Evolutionary conservation across 2,888 invertebrate genomes (phyloP).

Genomic region (Leucoma salicis): DNA sequence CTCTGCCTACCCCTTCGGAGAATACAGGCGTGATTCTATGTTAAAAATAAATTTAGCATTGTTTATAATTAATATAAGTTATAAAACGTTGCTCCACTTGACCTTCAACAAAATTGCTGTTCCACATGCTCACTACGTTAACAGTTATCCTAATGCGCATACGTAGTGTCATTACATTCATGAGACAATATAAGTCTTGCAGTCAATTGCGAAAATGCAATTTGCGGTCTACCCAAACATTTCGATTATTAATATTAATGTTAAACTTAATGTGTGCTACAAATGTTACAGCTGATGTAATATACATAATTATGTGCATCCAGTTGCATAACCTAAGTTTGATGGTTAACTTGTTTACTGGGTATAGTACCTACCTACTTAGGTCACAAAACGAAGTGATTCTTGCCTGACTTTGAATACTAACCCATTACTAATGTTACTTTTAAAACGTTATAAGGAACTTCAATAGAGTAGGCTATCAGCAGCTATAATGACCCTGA

Average conservation of each 20-base stretch:
- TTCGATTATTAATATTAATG: conserved; percentile 16
- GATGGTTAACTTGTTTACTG: no score
- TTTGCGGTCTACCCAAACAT: conserved; percentile 20
- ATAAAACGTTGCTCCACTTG: conserved; percentile 23
- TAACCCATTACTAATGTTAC: no score
- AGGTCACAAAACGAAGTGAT: no score
- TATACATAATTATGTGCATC: neutral
- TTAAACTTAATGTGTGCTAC: conserved; percentile 10
- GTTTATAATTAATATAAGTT: neutral
- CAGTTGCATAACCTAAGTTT: neutral
- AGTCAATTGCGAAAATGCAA: conserved; percentile 21
- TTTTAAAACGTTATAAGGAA: no score
- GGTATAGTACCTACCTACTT: no score
- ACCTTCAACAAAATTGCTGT: conserved; percentile 30
- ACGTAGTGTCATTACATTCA: conserved; percentile 24
- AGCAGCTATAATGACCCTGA: no score
- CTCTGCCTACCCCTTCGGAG: no score
- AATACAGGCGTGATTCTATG: no score
- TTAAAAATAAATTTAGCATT: neutral
- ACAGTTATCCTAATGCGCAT: conserved; percentile 26
- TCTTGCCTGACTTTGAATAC: no score
- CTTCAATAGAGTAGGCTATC: no score
- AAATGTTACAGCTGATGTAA: neutral
- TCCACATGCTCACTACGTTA: conserved; percentile 23
- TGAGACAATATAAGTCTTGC: conserved; percentile 27